A percentile compares a stretch with the other conserved stretches of the same genome.
These are phyloP conservation scores for Champsocephalus gunnari DNA, from an alignment of 2,797 vertebrate genomes.

Conservation along the genomic window DNA sequence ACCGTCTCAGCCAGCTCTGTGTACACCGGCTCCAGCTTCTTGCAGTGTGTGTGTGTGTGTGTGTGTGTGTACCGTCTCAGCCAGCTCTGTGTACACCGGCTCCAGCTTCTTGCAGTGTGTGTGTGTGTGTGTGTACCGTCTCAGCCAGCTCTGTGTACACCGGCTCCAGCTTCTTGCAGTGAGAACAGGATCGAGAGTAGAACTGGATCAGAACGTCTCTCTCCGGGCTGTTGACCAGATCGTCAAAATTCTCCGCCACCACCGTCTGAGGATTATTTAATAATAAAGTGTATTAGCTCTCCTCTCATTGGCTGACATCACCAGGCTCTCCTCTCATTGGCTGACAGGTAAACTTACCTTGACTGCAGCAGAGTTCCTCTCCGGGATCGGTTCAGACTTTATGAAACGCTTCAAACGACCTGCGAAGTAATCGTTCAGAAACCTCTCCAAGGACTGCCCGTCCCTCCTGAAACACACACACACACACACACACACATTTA, in stretches of 20 bases:
- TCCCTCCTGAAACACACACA: constrained; percentile 74
- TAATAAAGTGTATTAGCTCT: too few relatives aligned
- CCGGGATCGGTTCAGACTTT: constrained; percentile 83
- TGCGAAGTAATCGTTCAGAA: constrained; percentile 83
- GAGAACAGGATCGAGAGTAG: constrained; percentile 81
- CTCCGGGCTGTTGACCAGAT: constrained; percentile 74
- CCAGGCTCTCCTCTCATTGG: neutral
- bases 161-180: constrained; percentile 84
- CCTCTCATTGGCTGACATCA: too few relatives aligned
- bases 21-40: accelerated
- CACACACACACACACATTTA: neutral
- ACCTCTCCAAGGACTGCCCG: constrained; percentile 80
- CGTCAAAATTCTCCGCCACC: constrained; percentile 83
- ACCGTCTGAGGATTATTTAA: constrained; percentile 69
- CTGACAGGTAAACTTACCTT: constrained; percentile 68
- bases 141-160: constrained; percentile 80
- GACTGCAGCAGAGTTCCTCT: constrained; percentile 78
- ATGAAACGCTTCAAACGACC: constrained; percentile 82
- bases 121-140: constrained; percentile 54
- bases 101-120: too few relatives aligned
- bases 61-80: too few relatives aligned
- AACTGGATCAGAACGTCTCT: constrained; percentile 85
- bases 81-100: too few relatives aligned
- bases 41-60: too few relatives aligned
- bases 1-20: too few relatives aligned